A percentile compares a stretch with the other conserved stretches of the same genome.
Evolutionary conservation across 2,113 vertebrate species (phyloP).

Genomic region (Saccopteryx leptura): DNA sequence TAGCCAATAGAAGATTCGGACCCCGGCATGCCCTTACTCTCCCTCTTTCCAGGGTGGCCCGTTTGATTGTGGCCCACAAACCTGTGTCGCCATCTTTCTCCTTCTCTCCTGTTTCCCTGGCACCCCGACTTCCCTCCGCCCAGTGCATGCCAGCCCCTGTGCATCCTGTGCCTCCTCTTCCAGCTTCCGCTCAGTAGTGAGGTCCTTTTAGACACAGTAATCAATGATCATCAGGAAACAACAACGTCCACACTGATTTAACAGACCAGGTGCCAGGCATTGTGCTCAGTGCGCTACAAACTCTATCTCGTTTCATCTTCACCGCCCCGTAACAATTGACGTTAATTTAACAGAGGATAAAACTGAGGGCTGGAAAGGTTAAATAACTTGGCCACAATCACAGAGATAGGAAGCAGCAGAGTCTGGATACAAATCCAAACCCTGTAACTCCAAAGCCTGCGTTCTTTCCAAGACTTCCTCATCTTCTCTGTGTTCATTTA

Average conservation of each 20-base stretch:
- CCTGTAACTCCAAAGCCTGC: not conserved
- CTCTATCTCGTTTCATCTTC: not conserved
- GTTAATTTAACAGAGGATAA: conserved; percentile 33
- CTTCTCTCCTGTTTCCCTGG: not conserved
- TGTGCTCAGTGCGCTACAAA: conserved; percentile 40
- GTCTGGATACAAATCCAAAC: not conserved
- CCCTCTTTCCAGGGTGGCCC: not conserved
- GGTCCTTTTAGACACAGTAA: not conserved
- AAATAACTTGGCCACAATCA: not conserved
- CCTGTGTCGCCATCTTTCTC: not conserved
- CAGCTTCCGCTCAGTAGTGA: not conserved
- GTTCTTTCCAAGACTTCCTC: not conserved
- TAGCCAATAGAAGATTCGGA: not conserved
- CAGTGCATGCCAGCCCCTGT: not conserved
- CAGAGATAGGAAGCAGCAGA: not conserved
- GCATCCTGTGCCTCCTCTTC: not conserved
- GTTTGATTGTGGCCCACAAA: not conserved
- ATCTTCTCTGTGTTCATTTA: conserved; percentile 7
- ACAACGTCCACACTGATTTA: not conserved
- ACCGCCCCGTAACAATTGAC: not conserved
- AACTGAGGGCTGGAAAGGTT: not conserved
- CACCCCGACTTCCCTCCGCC: not conserved
- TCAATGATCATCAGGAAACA: not conserved
- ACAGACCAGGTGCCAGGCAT: not conserved
- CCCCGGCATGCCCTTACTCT: not conserved